Conservation (phyloP, 2,113 vertebrate species). For the Pandion haliaetus region DNA sequence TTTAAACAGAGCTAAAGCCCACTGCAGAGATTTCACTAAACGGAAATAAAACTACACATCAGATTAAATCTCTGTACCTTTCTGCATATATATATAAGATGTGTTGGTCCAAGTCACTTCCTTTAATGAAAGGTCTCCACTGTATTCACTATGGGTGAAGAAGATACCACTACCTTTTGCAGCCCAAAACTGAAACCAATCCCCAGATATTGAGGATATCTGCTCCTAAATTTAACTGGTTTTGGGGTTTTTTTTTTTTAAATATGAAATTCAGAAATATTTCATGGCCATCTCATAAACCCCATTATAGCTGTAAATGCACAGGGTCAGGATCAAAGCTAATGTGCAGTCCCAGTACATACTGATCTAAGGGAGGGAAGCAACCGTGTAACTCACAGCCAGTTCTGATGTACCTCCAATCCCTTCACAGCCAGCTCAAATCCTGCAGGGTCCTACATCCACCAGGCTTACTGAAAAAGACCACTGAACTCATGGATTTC, state of each 20-base stretch:
- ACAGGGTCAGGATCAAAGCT: neutral
- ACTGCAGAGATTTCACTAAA: conserved; percentile 4
- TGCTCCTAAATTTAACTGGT: neutral
- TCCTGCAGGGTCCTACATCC: neutral
- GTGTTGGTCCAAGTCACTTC: neutral
- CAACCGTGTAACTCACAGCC: neutral
- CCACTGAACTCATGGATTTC: neutral
- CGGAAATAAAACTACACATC: conserved; percentile 22
- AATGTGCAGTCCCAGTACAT: neutral
- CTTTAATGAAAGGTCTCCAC: neutral
- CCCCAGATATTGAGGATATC: neutral
- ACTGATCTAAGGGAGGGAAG: neutral
- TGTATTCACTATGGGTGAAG: neutral
- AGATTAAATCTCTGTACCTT: neutral
- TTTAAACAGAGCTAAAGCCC: conserved; percentile 18
- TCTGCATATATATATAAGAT: neutral
- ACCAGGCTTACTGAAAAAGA: neutral
- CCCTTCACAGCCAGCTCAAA: neutral
- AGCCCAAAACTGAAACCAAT: neutral
- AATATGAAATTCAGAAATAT: neutral
- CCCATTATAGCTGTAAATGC: neutral
- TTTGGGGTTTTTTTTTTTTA: neutral
- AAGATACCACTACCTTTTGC: neutral
- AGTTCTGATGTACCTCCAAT: neutral
- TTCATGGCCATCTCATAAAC: neutral